Conservation (phyloP, 2,888 invertebrate genomes). For the Archips xylosteana region DNA sequence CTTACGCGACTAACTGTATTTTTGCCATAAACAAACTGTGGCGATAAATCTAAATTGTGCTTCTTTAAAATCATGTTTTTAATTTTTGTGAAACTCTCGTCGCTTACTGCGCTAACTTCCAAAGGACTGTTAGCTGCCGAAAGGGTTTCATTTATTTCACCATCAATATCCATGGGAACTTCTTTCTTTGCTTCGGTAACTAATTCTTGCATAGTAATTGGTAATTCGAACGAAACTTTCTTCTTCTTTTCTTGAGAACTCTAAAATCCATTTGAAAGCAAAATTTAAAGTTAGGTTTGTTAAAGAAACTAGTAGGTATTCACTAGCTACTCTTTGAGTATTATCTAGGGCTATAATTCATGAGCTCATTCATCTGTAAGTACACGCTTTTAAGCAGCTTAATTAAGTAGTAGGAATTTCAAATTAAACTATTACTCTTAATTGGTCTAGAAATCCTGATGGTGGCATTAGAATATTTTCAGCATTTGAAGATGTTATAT, state of each 20-base stretch:
- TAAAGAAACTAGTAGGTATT: too few relatives aligned
- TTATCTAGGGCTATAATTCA: too few relatives aligned
- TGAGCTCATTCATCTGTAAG: too few relatives aligned
- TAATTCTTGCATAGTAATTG: conserved; percentile 52
- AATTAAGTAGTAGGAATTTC: background rate
- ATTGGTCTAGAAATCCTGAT: conserved; percentile 66
- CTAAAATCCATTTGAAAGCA: conserved; percentile 40
- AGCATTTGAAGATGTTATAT: conserved; percentile 51
- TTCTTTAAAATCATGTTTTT: conserved; percentile 70
- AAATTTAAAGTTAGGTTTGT: background rate
- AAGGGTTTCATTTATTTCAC: conserved; percentile 48
- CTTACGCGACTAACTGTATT: conserved; percentile 57
- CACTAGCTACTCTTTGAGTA: too few relatives aligned
- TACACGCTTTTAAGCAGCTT: background rate
- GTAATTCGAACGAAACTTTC: conserved; percentile 61
- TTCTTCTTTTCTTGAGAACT: conserved; percentile 61
- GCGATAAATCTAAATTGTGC: conserved; percentile 71
- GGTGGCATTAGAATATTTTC: conserved; percentile 65
- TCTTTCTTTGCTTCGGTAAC: conserved; percentile 42
- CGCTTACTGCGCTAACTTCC: conserved; percentile 55
- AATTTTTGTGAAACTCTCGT: conserved; percentile 62
- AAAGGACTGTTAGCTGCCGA: conserved; percentile 56
- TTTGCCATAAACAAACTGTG: conserved; percentile 72
- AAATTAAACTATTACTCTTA: conserved; percentile 49
- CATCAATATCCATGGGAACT: conserved; percentile 28